Percentiles rank a stretch among this genome's conserved stretches.
These are phyloP conservation scores for Merluccius polli DNA, from an alignment of 2,797 vertebrate species.

Conservation along the genomic window DNA sequence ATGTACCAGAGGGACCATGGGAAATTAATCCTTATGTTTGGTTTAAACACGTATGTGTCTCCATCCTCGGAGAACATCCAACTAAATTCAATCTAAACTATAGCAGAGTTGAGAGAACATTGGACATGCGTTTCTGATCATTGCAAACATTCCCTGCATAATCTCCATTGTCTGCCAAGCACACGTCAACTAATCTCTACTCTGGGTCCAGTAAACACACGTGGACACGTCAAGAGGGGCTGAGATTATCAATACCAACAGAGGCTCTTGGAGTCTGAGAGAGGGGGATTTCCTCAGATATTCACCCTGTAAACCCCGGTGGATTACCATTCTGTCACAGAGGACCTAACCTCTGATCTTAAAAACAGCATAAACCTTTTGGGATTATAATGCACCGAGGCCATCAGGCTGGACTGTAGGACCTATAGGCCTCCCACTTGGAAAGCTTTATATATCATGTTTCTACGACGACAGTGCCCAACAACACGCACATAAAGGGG, in stretches of 20 bases:
- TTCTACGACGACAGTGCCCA: constrained; percentile 15
- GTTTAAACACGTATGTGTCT: too few relatives aligned
- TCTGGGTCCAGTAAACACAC: constrained; percentile 47
- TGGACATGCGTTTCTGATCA: too few relatives aligned
- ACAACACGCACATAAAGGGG: constrained; percentile 38
- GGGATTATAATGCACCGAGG: not conserved
- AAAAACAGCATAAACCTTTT: constrained; percentile 58
- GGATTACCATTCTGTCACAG: constrained; percentile 61
- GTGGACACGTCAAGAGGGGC: constrained; percentile 25
- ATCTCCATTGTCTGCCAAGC: too few relatives aligned
- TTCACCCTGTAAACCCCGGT: constrained; percentile 55
- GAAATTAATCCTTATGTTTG: too few relatives aligned
- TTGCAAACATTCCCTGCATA: too few relatives aligned
- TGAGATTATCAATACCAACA: constrained; percentile 42
- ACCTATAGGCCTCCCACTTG: constrained; percentile 50
- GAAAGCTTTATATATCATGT: constrained; percentile 36
- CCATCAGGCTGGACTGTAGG: not conserved
- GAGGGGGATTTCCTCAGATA: constrained; percentile 64
- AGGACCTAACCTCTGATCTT: constrained; percentile 61
- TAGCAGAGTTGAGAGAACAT: too few relatives aligned
- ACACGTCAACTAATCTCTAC: too few relatives aligned
- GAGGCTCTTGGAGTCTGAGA: constrained; percentile 46
- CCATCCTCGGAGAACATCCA: too few relatives aligned
- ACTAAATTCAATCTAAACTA: too few relatives aligned
- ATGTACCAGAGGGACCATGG: too few relatives aligned